Percentiles rank a stretch among this genome's conserved stretches.
phyloP scores from a whole-genome alignment of 1,140 invertebrate species.

The Bombus pascuorum region DNA sequence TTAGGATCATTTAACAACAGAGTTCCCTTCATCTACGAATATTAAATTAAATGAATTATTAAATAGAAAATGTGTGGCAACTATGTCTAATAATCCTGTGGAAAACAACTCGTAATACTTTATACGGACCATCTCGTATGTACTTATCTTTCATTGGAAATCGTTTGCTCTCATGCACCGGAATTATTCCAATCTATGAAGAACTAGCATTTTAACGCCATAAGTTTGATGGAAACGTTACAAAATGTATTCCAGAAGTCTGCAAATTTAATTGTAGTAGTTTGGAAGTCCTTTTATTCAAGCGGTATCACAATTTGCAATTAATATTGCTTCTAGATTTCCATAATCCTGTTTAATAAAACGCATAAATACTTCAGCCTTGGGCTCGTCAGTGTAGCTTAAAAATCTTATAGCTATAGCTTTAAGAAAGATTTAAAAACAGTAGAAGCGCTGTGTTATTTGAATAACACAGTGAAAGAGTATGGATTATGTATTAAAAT shows the following conservation, averaged over 20 bases:
- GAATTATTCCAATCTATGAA: neutral
- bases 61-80: neutral
- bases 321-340: neutral
- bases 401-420: neutral
- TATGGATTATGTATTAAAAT: neutral
- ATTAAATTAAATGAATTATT: too few species aligned
- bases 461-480: neutral
- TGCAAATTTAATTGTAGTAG: neutral
- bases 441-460: neutral
- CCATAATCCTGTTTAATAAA: neutral
- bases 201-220: neutral
- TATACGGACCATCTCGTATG: neutral
- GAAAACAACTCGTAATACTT: neutral
- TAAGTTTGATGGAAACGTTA: neutral
- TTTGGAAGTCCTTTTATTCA: neutral
- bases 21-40: neutral
- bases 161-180: too few species aligned
- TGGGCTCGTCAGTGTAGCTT: neutral
- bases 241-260: neutral
- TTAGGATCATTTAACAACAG: neutral
- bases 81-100: neutral
- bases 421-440: neutral
- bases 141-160: neutral
- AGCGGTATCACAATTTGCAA: neutral
- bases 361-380: neutral